Percentiles rank a stretch among this genome's conserved stretches.
Conservation (phyloP, 2,113 vertebrate genomes). For the Haemorhous mexicanus region DNA sequence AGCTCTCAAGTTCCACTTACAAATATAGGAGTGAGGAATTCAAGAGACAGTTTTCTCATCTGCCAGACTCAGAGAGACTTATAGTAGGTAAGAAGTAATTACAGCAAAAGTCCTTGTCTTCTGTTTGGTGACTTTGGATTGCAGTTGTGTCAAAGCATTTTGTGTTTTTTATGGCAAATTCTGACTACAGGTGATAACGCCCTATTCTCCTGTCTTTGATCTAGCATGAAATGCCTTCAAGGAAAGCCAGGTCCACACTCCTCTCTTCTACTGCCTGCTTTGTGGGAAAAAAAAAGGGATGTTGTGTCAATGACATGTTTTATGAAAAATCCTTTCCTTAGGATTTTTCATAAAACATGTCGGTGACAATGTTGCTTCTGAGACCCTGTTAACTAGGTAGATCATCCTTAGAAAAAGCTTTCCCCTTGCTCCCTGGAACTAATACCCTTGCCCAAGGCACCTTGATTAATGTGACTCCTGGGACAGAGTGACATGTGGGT, state of each 20-base stretch:
- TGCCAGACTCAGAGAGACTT: constrained; percentile 84
- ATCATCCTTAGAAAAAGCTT: background rate
- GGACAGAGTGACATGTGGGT: background rate
- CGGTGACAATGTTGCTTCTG: too few relatives aligned
- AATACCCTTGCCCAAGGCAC: background rate
- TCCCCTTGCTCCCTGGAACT: background rate
- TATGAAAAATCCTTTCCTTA: too few relatives aligned
- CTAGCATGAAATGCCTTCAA: background rate
- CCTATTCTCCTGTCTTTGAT: background rate
- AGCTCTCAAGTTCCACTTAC: constrained; percentile 82
- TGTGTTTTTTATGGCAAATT: background rate
- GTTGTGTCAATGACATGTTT: too few relatives aligned
- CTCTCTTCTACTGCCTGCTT: background rate
- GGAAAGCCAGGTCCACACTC: background rate
- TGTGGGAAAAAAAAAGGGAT: background rate
- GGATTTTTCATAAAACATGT: too few relatives aligned
- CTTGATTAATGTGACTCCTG: background rate
- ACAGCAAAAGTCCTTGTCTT: background rate
- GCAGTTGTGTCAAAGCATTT: background rate
- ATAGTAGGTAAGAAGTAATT: constrained; percentile 81
- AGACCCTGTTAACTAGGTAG: background rate
- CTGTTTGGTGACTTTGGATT: background rate
- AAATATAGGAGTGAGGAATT: constrained; percentile 91
- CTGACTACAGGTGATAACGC: background rate
- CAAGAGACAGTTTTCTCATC: constrained; percentile 86